Conservation (phyloP, 2,797 vertebrate genomes). For the Chelon labrosus region DNA sequence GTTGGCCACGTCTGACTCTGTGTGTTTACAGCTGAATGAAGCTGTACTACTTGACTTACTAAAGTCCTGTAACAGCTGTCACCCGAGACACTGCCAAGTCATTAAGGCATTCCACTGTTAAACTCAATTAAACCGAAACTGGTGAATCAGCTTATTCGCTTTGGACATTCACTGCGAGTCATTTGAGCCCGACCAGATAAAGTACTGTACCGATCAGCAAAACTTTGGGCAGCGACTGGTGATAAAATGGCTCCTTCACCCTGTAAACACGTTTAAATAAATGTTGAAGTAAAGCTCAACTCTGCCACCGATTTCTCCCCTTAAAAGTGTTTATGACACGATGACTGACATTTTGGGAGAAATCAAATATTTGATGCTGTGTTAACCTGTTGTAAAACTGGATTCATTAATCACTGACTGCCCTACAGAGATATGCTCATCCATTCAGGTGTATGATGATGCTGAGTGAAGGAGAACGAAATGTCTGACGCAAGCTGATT, state of each 20-base stretch:
- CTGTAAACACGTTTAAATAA: background rate
- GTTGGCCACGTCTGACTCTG: conserved; percentile 28
- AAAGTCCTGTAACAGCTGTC: conserved; percentile 55
- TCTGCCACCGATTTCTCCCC: background rate
- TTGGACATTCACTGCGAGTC: conserved; percentile 30
- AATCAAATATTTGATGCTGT: conserved; percentile 3
- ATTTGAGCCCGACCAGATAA: conserved; percentile 17
- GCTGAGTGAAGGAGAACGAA: conserved; percentile 27
- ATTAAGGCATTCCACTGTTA: conserved; percentile 53
- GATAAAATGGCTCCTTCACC: background rate
- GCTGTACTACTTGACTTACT: conserved; percentile 50
- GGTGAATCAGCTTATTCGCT: conserved; percentile 58
- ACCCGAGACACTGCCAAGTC: conserved; percentile 60
- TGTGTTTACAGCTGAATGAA: conserved; percentile 44
- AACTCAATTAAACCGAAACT: conserved; percentile 61
- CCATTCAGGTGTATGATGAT: conserved; percentile 16
- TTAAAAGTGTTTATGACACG: background rate
- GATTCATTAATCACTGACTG: background rate
- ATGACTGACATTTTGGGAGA: background rate
- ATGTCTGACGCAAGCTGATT: background rate
- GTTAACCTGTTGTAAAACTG: background rate
- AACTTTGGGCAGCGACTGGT: background rate
- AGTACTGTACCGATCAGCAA: conserved; percentile 9
- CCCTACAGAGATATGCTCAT: conserved; percentile 11
- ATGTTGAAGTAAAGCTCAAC: background rate